A percentile compares a stretch with the other conserved stretches of the same genome.
Conservation (phyloP, 2,113 vertebrate genomes). For the Girardinichthys multiradiatus region DNA sequence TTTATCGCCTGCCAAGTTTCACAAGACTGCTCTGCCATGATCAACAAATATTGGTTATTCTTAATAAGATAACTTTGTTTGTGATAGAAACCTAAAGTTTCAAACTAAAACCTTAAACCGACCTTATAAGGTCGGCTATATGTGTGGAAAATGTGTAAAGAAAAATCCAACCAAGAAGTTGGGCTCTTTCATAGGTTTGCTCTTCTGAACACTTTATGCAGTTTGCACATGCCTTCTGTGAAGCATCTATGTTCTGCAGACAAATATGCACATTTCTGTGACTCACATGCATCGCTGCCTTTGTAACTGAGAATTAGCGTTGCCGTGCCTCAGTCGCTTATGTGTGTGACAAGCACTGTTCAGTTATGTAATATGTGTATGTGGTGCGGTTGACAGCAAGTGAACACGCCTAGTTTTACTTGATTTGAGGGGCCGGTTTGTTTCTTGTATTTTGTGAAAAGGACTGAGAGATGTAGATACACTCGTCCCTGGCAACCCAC, state of each 20-base stretch:
- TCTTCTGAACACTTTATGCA: conserved; percentile 10
- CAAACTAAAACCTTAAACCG: neutral
- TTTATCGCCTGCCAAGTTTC: too few relatives aligned
- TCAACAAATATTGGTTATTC: too few relatives aligned
- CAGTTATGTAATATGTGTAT: conserved; percentile 21
- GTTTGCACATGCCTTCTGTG: neutral
- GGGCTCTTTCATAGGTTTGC: conserved; percentile 3
- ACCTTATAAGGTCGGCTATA: neutral
- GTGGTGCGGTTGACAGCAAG: conserved; percentile 1
- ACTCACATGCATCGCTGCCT: conserved; percentile 27
- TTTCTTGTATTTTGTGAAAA: neutral
- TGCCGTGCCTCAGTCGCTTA: conserved; percentile 9
- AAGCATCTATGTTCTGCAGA: conserved; percentile 4
- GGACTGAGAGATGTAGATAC: neutral
- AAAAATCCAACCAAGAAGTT: too few relatives aligned
- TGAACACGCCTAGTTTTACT: neutral
- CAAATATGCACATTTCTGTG: conserved; percentile 30
- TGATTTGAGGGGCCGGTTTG: neutral
- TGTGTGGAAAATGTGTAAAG: neutral
- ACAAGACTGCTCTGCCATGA: too few relatives aligned
- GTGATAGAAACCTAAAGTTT: too few relatives aligned
- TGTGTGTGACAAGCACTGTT: conserved; percentile 16
- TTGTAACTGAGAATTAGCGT: conserved; percentile 16
- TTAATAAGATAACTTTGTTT: too few relatives aligned
- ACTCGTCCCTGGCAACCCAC: neutral